phyloP scores from a whole-genome alignment of 1,140 invertebrate species.

The Vollenhovia emeryi region DNA sequence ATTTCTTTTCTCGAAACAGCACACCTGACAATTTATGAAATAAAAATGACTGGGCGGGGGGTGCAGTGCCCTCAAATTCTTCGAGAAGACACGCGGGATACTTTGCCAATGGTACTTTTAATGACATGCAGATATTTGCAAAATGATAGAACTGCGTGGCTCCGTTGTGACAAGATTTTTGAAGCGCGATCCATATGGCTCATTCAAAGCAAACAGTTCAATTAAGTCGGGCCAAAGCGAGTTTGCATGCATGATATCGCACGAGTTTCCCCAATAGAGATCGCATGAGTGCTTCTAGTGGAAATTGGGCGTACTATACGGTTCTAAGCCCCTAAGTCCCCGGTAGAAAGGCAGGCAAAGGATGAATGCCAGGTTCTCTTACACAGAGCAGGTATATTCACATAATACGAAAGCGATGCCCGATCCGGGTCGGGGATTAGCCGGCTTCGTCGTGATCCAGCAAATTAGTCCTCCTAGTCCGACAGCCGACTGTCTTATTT shows the following conservation, averaged over 20 bases:
- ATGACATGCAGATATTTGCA: background rate
- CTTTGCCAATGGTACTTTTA: background rate
- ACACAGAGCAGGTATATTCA: conserved; percentile 64
- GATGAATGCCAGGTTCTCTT: conserved; percentile 47
- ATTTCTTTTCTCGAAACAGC: background rate
- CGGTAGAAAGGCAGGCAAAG: conserved; percentile 49
- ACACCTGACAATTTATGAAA: background rate
- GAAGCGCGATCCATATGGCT: background rate
- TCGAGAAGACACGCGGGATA: background rate
- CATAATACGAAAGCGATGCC: conserved; percentile 65
- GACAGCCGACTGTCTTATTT: conserved; percentile 41
- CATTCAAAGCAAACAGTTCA: conserved; percentile 48
- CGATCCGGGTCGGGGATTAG: conserved; percentile 69
- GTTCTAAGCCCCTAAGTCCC: conserved; percentile 61
- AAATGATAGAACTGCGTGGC: background rate
- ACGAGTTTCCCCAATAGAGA: conserved; percentile 33
- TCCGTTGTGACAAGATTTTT: background rate
- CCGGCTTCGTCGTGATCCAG: conserved; percentile 65
- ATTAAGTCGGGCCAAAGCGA: conserved; percentile 68
- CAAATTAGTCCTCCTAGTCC: conserved; percentile 64
- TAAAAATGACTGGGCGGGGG: background rate
- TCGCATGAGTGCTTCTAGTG: conserved; percentile 40
- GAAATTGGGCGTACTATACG: conserved; percentile 64
- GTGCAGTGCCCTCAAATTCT: background rate
- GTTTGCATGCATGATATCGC: conserved; percentile 33